Conservation (phyloP, 2,888 invertebrate genomes). For the Drosophila kanekoi region DNA sequence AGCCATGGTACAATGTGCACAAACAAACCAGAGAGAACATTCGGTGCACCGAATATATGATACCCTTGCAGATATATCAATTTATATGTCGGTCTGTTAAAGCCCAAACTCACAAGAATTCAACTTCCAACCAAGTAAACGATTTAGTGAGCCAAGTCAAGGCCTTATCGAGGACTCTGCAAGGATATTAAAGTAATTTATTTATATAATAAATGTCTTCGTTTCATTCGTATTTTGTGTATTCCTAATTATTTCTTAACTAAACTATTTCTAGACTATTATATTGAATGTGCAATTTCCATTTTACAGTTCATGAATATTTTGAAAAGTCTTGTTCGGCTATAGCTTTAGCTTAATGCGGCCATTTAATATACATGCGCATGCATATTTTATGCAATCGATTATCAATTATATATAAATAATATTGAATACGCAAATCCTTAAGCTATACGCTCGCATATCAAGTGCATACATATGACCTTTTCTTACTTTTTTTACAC, state of each 20-base stretch:
- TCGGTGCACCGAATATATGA: constrained; percentile 2
- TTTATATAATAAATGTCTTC: constrained; percentile 32
- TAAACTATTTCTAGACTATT: constrained; percentile 21
- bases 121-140: too few relatives aligned
- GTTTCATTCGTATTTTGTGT: constrained; percentile 39
- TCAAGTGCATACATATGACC: constrained; percentile 56
- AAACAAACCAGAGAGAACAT: constrained; percentile 18
- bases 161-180: not conserved
- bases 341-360: constrained; percentile 64
- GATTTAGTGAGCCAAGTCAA: too few relatives aligned
- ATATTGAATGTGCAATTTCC: constrained; percentile 55
- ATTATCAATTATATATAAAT: constrained; percentile 39
- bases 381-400: constrained; percentile 39
- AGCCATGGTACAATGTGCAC: constrained; percentile 49
- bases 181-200: constrained; percentile 5
- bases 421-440: constrained; percentile 47
- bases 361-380: constrained; percentile 58
- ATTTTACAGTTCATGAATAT: constrained; percentile 30
- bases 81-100: too few relatives aligned
- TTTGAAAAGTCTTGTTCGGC: constrained; percentile 28
- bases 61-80: constrained; percentile 21
- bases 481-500: constrained; percentile 40
- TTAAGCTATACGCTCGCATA: constrained; percentile 64
- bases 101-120: too few relatives aligned
- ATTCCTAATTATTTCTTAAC: constrained; percentile 25